A percentile compares a stretch with the other conserved stretches of the same genome.
These are phyloP conservation scores for Graptemys geographica DNA, from an alignment of 2,797 vertebrate genomes.

Conservation along the genomic window DNA sequence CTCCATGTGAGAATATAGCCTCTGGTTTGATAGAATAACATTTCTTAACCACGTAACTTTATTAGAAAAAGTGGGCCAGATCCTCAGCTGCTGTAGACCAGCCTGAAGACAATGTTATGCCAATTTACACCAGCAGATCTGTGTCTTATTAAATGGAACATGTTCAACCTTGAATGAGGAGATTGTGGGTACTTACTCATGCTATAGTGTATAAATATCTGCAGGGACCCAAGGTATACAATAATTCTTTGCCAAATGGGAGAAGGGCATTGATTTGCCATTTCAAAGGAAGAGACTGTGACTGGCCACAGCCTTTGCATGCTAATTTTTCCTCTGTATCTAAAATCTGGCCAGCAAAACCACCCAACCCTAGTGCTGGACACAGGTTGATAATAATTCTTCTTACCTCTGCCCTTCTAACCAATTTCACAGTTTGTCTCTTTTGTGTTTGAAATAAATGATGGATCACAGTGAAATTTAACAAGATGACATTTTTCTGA, in stretches of 20 bases:
- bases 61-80: neutral
- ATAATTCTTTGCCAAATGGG: neutral
- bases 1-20: neutral
- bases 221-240: neutral
- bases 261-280: neutral
- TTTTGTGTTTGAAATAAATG: neutral
- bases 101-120: neutral
- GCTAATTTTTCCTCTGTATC: neutral
- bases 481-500: neutral
- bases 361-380: accelerated
- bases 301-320: accelerated
- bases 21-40: neutral
- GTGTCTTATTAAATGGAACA: neutral
- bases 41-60: neutral
- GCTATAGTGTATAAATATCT: neutral
- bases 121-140: neutral
- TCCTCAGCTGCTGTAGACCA: neutral
- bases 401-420: neutral
- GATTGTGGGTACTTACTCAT: neutral
- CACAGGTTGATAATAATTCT: neutral
- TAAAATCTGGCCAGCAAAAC: neutral
- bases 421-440: neutral
- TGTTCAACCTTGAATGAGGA: neutral
- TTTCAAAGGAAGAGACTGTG: neutral
- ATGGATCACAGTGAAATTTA: neutral